These are phyloP conservation scores for Rhegmatorhina hoffmannsi DNA, from an alignment of 2,113 vertebrate species.

Conservation along the genomic window DNA sequence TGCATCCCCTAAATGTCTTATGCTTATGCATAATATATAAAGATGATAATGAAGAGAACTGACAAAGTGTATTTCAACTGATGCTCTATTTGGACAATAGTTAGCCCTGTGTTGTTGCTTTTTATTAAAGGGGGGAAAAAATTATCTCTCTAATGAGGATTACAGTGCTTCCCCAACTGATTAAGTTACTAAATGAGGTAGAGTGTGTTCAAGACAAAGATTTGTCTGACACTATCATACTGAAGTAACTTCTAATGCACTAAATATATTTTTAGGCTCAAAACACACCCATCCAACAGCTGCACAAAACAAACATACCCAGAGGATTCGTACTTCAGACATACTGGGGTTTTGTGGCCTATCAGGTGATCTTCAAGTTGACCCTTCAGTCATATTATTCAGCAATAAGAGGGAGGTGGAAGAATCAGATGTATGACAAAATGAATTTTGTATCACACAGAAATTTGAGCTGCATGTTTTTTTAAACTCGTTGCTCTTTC, in stretches of 20 bases:
- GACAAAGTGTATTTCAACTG: not conserved
- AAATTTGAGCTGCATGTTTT: not conserved
- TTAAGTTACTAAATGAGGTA: not conserved
- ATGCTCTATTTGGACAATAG: not conserved
- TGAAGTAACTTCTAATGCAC: not conserved
- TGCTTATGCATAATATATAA: not conserved
- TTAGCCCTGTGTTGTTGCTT: not conserved
- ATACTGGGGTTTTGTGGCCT: not conserved
- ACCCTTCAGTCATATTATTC: not conserved
- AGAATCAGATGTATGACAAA: not conserved
- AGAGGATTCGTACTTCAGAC: not conserved
- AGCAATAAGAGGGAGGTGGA: not conserved
- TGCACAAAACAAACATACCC: not conserved
- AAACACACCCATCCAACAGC: not conserved
- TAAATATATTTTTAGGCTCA: not conserved
- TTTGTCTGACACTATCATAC: not conserved
- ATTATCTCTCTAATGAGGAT: not conserved
- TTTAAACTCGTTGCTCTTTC: not conserved
- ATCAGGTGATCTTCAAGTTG: not conserved
- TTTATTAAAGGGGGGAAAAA: not conserved
- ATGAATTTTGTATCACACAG: fast-evolving
- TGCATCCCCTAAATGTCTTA: not conserved
- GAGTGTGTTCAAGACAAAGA: not conserved
- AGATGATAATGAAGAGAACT: not conserved
- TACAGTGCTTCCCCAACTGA: not conserved